A percentile compares a stretch with the other conserved stretches of the same genome.
Evolutionary conservation across 53 echinoderm and acorn worm genomes (phyloP).

Genomic region (Astropecten irregularis): DNA sequence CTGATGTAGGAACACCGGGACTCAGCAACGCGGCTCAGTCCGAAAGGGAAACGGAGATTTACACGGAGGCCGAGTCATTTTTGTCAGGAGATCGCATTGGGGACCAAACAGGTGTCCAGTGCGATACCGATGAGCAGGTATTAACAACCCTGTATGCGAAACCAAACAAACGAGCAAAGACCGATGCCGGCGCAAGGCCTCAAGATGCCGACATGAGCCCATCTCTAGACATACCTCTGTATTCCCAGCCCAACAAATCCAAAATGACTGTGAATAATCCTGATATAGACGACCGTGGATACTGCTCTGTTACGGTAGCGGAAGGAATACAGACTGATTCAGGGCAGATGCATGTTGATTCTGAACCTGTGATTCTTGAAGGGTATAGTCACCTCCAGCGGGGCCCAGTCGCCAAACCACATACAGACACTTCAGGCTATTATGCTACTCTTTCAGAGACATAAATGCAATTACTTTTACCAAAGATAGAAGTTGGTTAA

Average conservation of each 20-base stretch:
- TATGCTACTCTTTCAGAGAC: no score
- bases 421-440: constrained; percentile 24
- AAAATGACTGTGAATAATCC: not conserved
- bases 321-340: not conserved
- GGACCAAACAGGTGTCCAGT: no score
- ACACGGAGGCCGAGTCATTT: not conserved
- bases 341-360: constrained; percentile 35
- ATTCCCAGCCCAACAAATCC: not conserved
- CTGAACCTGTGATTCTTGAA: not conserved
- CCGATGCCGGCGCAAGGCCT: not conserved
- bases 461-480: no score
- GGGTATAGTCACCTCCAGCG: not conserved
- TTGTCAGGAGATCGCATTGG: not conserved
- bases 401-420: not conserved
- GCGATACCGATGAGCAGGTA: no score
- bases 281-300: not conserved
- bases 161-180: not conserved
- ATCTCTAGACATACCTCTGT: not conserved
- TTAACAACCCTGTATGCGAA: no score
- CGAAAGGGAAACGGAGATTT: not conserved
- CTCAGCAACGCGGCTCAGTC: not conserved
- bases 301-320: not conserved
- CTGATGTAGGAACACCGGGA: not conserved
- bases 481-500: no score
- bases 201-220: no score